Percentiles rank a stretch among this genome's conserved stretches.
Conservation (phyloP, 2,113 vertebrate genomes). For the Phalacrocorax brasilianus region DNA sequence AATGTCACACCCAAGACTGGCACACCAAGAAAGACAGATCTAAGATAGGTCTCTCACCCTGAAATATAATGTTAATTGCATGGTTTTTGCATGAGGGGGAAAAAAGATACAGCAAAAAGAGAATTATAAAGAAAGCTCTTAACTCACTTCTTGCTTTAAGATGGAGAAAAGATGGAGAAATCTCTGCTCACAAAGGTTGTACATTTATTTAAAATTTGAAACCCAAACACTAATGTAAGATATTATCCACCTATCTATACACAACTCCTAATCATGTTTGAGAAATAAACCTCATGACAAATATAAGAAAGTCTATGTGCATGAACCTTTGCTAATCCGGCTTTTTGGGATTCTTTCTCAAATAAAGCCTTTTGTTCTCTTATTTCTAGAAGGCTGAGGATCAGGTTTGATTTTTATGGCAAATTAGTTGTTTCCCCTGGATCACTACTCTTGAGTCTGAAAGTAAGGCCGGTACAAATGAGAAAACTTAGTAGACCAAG, state of each 20-base stretch:
- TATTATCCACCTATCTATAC: background rate
- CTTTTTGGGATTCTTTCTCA: background rate
- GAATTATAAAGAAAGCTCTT: background rate
- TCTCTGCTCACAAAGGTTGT: background rate
- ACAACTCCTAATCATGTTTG: background rate
- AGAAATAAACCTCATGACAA: background rate
- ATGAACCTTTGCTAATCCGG: background rate
- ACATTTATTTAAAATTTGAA: background rate
- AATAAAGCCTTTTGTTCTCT: background rate
- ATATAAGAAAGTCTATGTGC: background rate
- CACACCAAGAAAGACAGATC: background rate
- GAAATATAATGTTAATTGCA: background rate
- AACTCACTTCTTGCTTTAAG: background rate
- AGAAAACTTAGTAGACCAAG: background rate
- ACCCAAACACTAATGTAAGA: background rate
- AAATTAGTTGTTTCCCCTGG: background rate
- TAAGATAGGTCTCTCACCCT: background rate
- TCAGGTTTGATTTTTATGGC: background rate
- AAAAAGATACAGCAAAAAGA: background rate
- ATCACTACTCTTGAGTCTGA: background rate
- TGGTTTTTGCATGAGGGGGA: background rate
- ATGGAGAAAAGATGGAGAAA: background rate
- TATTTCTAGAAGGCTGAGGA: background rate
- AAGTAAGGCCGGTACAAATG: background rate
- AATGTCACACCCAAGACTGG: background rate